phyloP scores from a whole-genome alignment of 2,888 invertebrate genomes.

The Lochmaea capreae region DNA sequence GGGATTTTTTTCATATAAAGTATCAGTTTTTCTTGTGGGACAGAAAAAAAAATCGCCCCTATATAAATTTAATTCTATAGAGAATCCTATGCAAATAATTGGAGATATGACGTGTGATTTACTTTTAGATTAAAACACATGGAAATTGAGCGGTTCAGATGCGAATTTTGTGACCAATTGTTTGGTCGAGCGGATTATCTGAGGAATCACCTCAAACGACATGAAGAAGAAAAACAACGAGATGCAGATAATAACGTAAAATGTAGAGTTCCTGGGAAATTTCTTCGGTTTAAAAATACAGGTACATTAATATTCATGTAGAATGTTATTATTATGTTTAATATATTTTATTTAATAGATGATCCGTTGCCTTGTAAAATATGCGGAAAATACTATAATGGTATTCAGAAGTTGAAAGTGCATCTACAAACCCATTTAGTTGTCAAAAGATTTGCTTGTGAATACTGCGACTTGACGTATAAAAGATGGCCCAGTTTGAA shows the following conservation, averaged over 20 bases:
- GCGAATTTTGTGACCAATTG: constrained; percentile 38
- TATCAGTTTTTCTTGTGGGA: too few relatives aligned
- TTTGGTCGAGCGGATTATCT: constrained; percentile 45
- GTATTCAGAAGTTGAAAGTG: constrained; percentile 41
- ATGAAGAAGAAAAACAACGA: constrained; percentile 31
- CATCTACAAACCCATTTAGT: constrained; percentile 45
- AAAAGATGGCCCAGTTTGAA: constrained; percentile 43
- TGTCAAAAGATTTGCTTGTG: constrained; percentile 43
- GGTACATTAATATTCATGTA: constrained; percentile 15
- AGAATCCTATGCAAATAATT: background rate
- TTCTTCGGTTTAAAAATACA: constrained; percentile 44
- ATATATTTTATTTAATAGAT: constrained; percentile 32
- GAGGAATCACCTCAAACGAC: constrained; percentile 39
- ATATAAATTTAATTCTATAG: too few relatives aligned
- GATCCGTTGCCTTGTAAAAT: constrained; percentile 44
- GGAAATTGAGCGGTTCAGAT: constrained; percentile 35
- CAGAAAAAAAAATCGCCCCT: too few relatives aligned
- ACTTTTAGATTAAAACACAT: constrained; percentile 42
- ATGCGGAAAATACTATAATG: constrained; percentile 44
- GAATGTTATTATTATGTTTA: background rate
- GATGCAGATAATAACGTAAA: constrained; percentile 28
- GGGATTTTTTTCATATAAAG: too few relatives aligned
- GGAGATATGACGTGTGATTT: background rate
- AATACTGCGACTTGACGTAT: constrained; percentile 44
- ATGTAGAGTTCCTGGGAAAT: constrained; percentile 40